Evolutionary conservation across 2,113 vertebrate genomes (phyloP).

Genomic region (Pelvicachromis taeniatus): DNA sequence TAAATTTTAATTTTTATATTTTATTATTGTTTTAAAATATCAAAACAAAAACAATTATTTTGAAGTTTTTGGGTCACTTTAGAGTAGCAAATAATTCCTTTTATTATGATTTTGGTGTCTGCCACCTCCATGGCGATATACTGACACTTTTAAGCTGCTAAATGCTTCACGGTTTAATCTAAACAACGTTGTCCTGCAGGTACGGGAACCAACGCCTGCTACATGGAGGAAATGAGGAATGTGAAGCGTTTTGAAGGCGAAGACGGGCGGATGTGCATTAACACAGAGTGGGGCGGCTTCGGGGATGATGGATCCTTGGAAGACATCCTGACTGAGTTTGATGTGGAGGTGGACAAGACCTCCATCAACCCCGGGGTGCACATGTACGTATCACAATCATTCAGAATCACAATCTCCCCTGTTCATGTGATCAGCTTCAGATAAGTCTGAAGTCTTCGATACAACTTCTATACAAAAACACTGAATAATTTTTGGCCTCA

Average conservation of each 20-base stretch:
- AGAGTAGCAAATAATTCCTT: rapidly evolving
- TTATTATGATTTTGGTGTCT: too few species aligned
- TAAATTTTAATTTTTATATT: not conserved
- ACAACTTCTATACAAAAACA: not conserved
- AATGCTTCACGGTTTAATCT: not conserved
- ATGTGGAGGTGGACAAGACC: slow-evolving; percentile 65
- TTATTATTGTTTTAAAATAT: not conserved
- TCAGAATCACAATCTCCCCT: not conserved
- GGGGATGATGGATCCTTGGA: slow-evolving; percentile 76
- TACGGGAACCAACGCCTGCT: slow-evolving; percentile 93
- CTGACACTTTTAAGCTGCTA: not conserved
- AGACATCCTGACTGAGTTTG: slow-evolving; percentile 71
- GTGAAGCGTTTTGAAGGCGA: slow-evolving; percentile 88
- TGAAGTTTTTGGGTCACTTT: not conserved
- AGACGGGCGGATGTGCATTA: slow-evolving; percentile 90
- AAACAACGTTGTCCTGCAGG: slow-evolving; percentile 59
- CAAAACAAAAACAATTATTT: rapidly evolving
- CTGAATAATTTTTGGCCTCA: rapidly evolving
- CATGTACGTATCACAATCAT: slow-evolving; percentile 42
- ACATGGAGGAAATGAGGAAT: slow-evolving; percentile 97
- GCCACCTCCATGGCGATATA: not conserved
- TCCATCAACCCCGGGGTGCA: slow-evolving; percentile 71
- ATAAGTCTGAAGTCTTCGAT: not conserved
- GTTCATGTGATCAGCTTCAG: not conserved
- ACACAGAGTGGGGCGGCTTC: slow-evolving; percentile 97